Evolutionary conservation across 2,888 invertebrate species (phyloP), one percentile per base, ranked within the genome.

Genomic region (Sussaba pulchella): DNA sequence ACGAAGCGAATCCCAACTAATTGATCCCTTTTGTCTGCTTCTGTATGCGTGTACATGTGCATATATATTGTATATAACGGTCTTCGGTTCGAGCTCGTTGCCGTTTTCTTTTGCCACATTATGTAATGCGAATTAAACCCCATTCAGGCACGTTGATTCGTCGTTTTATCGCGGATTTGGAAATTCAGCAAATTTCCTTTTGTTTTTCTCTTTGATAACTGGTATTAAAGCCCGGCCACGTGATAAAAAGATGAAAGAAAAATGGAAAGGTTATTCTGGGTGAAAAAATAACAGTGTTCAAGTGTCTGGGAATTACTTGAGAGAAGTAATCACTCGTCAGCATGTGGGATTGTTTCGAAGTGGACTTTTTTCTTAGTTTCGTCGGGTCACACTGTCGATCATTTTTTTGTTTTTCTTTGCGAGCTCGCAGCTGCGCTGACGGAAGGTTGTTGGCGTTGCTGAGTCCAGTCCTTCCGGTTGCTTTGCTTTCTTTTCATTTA

Each of bases 1-100:
- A 47, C 19, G 39, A 14, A n/a, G 45, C 31, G 57, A 57, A 17
- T 26, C 17, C 10, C 31, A 17, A 57, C 57, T 57, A 57, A 57
- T 57, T 36, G 57, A 57, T 57, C 57, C 57, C 57, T 57, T 57
- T 57, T 57, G 57, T 57, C 57, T 57, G 57, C 17, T 8, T 31
- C 31, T 17, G 14, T 54, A 54, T 54, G n/a, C 26, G n/a, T 31
- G 8, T 31, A 54, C 14, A 52, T 26, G 24, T 52, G 21, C 3
- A 3, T n/a, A 1, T 52, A 24, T 52, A 24, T 2, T 12, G 0
- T 21, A 24, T 4, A 24, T 21, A 5, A 47, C 2, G 14, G 5
- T 43, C 4, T 10, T 43, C 14, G 12, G 6, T 43, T 1, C 12
- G 2, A 17, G 5, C 43, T 14, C 43, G 43, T 17, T 9, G 54